phyloP scores from a whole-genome alignment of 2,797 vertebrate species.

The Darevskia mixta region DNA sequence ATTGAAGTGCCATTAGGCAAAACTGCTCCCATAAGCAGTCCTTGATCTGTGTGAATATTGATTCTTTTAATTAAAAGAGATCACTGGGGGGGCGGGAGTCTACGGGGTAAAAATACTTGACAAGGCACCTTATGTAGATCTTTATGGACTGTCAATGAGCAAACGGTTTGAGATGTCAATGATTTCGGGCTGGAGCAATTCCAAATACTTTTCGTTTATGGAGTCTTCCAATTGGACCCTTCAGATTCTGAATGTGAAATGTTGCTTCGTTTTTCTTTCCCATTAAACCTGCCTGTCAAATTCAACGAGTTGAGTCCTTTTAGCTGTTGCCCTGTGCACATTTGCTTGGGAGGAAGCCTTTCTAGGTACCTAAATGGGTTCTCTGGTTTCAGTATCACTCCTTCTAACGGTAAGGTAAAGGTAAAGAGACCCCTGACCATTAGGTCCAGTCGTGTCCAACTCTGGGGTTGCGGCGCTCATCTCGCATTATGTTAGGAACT shows the following conservation, averaged over 20 bases:
- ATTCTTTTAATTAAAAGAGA: slow-evolving; percentile 27
- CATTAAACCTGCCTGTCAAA: not conserved
- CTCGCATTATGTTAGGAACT: too few relatives aligned
- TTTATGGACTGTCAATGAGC: not conserved
- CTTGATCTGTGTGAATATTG: slow-evolving; percentile 9
- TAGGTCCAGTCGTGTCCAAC: too few relatives aligned
- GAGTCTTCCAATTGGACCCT: not conserved
- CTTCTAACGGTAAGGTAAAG: too few relatives aligned
- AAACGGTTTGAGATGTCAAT: not conserved
- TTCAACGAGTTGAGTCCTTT: not conserved
- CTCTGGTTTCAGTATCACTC: too few relatives aligned
- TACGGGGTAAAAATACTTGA: not conserved
- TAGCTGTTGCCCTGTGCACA: not conserved
- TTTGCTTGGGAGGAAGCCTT: not conserved
- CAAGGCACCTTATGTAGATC: not conserved
- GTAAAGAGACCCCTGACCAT: too few relatives aligned
- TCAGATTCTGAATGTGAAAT: not conserved
- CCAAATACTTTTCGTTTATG: not conserved
- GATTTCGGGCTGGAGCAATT: not conserved
- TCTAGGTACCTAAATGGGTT: too few relatives aligned
- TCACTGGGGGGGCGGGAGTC: not conserved
- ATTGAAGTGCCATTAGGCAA: slow-evolving; percentile 4
- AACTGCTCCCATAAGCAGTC: not conserved
- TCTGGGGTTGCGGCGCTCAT: too few relatives aligned
- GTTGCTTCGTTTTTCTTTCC: not conserved